phyloP scores from a whole-genome alignment of 2,113 vertebrate genomes.

The Labrus mixtus region DNA sequence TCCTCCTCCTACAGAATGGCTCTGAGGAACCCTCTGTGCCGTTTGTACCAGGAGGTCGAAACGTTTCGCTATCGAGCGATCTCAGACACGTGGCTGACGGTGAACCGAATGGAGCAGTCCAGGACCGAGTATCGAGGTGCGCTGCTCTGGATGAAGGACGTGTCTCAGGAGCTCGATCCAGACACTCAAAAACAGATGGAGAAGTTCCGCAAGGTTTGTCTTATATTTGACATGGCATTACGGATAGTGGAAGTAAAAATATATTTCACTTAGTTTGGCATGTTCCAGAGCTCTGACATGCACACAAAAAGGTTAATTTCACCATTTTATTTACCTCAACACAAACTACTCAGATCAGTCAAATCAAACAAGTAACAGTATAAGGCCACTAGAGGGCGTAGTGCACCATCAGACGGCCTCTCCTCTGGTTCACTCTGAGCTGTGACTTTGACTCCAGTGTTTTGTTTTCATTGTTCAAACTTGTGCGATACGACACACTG shows the following conservation, averaged over 20 bases:
- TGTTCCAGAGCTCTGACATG: too few relatives aligned
- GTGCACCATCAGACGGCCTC: neutral
- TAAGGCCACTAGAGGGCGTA: slow-evolving; percentile 61
- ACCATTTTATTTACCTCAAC: neutral
- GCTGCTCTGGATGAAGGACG: slow-evolving; percentile 98
- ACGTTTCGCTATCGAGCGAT: slow-evolving; percentile 96
- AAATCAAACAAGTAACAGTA: neutral
- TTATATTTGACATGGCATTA: too few relatives aligned
- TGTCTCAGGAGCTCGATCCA: slow-evolving; percentile 97
- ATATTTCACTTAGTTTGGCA: too few relatives aligned
- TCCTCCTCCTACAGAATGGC: slow-evolving; percentile 83
- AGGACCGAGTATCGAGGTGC: slow-evolving; percentile 96
- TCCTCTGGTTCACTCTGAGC: neutral
- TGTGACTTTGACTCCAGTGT: neutral
- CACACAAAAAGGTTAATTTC: neutral
- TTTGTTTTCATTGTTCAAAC: slow-evolving; percentile 16
- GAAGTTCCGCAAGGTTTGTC: slow-evolving; percentile 95
- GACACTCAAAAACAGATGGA: slow-evolving; percentile 98
- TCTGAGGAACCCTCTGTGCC: slow-evolving; percentile 90
- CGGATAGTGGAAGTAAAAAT: too few relatives aligned
- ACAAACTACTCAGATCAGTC: neutral
- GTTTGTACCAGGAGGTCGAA: slow-evolving; percentile 96
- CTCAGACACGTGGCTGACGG: slow-evolving; percentile 96
- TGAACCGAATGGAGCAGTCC: slow-evolving; percentile 96
- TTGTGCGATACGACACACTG: neutral